Conservation (phyloP, 2,888 invertebrate species). For the Platynereis dumerilii region DNA sequence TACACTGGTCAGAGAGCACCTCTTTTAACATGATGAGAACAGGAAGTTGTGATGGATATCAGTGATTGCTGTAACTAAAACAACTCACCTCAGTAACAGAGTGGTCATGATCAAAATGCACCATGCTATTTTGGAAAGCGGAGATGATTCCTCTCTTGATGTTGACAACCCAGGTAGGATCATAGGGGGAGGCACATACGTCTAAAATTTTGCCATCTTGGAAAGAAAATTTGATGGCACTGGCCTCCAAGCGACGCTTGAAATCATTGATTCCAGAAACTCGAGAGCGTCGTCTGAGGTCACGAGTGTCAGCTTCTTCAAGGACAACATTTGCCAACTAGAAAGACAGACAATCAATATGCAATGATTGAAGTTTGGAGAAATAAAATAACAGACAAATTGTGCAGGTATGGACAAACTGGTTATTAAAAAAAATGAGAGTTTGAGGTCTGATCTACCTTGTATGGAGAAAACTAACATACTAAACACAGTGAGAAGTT, state of each 20-base stretch:
- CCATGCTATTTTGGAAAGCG: constrained; percentile 87
- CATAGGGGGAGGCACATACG: constrained; percentile 77
- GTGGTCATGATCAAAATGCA: constrained; percentile 71
- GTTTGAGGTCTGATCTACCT: too few relatives aligned
- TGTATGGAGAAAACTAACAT: too few relatives aligned
- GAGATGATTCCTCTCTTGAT: constrained; percentile 88
- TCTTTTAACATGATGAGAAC: too few relatives aligned
- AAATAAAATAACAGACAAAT: too few relatives aligned
- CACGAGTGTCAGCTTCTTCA: constrained; percentile 50
- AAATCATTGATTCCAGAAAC: constrained; percentile 37
- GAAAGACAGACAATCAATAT: not conserved
- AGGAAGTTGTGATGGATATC: too few relatives aligned
- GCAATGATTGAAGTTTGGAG: too few relatives aligned
- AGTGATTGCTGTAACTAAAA: not conserved
- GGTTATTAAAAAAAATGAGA: too few relatives aligned
- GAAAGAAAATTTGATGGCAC: constrained; percentile 76
- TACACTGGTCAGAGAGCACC: too few relatives aligned
- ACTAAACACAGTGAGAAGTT: too few relatives aligned
- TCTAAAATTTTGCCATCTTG: constrained; percentile 79
- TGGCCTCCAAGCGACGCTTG: constrained; percentile 72
- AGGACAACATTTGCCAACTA: constrained; percentile 58
- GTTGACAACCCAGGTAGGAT: constrained; percentile 81
- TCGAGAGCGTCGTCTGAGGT: constrained; percentile 23
- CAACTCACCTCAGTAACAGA: constrained; percentile 69
- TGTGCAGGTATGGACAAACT: too few relatives aligned